Evolutionary conservation across 2,797 vertebrate genomes (phyloP).

Genomic region (Diglossa cyanea): DNA sequence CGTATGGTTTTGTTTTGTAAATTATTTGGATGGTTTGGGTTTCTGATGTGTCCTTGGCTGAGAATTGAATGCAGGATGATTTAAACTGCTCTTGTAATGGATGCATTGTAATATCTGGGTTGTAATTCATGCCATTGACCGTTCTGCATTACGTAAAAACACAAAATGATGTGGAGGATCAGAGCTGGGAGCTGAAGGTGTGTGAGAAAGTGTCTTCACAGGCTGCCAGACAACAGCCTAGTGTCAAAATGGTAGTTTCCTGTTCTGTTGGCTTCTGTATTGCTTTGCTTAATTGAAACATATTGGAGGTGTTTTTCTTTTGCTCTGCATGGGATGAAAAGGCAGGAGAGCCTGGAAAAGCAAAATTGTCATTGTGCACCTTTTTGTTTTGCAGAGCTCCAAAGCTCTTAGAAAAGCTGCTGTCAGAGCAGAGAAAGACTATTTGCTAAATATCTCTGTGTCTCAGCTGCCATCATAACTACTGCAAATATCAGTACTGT

Average conservation of each 20-base stretch:
- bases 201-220: neutral
- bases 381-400: neutral
- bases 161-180: neutral
- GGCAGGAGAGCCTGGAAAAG: neutral
- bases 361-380: neutral
- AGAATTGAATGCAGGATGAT: neutral
- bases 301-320: neutral
- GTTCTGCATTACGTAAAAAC: neutral
- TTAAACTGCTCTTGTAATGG: neutral
- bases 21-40: neutral
- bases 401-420: neutral
- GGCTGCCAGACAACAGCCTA: neutral
- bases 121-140: neutral
- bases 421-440: neutral
- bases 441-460: neutral
- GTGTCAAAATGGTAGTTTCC: neutral
- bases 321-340: neutral
- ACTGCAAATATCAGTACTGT: neutral
- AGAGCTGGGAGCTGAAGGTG: neutral
- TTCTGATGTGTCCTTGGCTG: neutral
- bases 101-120: neutral
- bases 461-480: neutral
- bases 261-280: neutral
- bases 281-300: neutral
- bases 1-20: neutral